Evolutionary conservation across 1,140 invertebrate species (phyloP), one percentile per base, ranked within the genome.

Genomic region (Bombus haemorrhoidalis): DNA sequence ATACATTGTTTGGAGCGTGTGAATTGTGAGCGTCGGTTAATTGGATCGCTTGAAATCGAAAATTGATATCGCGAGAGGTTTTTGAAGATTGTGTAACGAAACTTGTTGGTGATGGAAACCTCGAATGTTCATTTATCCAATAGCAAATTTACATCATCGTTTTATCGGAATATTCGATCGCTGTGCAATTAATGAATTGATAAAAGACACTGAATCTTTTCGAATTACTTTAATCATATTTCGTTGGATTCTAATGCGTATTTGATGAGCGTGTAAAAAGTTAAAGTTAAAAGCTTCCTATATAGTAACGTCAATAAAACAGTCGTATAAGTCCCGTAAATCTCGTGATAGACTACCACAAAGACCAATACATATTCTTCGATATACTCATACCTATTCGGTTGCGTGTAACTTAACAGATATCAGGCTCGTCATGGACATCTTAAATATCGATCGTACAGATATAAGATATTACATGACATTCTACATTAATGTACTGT

Each of bases 301-400:
- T 80, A 69, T 69, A 32, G 28, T 68, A 37, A 6, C 41, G 78
- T 53, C 43, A 39, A 80, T 80, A 47, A 69, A 53, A 32, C 64
- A 43, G 32, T 39, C 64, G 32, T 47, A 47, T 37, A 80, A 80
- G 68, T 73, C 68, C n/a, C 69, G 43, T 62, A 73, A 81, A 81
- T 72, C 53, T 32, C n/a, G 12, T 43, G 34, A 62, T 59, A 73
- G n/a, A 73, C 18, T 76, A 41, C 39, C n/a, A 22, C 1, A 59
- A 86, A 83, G 87, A 80, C 57, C 76, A 62, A 53, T 37, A 73
- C 53, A 12, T 57, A 53, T 74, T 75, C 85, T 79, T 64, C 53
- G 69, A 32, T 43, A n/a, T 47, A 68, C 32, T 64, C 62, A 41
- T 68, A 43, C 77, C 34, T 28, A 32, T 28, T n/a, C 34, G 37